Percentiles rank a stretch among this genome's conserved stretches.
Conservation (phyloP, 2,888 invertebrate genomes). For the Lithophane leautieri region DNA sequence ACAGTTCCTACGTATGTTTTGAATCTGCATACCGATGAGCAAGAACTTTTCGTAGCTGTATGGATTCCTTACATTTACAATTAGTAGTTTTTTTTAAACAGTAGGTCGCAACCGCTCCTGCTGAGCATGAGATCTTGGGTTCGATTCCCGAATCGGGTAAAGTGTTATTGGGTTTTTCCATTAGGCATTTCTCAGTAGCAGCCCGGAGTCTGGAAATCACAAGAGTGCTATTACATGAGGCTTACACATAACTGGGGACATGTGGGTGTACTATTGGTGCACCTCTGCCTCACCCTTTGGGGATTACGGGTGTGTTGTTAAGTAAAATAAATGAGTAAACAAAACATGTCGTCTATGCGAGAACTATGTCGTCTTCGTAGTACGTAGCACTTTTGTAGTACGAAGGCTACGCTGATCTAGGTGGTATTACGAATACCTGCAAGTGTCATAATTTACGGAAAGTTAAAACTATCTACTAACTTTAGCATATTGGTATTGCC, state of each 20-base stretch:
- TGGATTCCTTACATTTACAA: constrained; percentile 9
- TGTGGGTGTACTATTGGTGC: neutral
- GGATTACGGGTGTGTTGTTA: neutral
- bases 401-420: neutral
- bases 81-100: neutral
- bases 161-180: neutral
- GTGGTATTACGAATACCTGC: neutral
- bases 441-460: neutral
- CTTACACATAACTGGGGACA: neutral
- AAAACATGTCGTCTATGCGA: neutral
- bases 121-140: neutral
- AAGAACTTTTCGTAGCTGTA: neutral
- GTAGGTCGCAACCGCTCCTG: neutral
- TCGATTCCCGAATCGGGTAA: neutral
- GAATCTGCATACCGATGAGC: constrained; percentile 1
- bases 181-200: neutral
- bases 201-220: neutral
- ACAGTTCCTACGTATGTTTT: constrained; percentile 27
- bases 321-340: neutral
- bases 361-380: neutral
- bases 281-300: neutral
- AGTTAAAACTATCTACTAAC: neutral
- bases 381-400: neutral
- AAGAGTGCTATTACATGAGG: neutral
- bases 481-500: neutral